Evolutionary conservation across 37 sponge, comb jelly and placozoan genomes (phyloP).

Genomic region (Hexactinellida sp.): DNA sequence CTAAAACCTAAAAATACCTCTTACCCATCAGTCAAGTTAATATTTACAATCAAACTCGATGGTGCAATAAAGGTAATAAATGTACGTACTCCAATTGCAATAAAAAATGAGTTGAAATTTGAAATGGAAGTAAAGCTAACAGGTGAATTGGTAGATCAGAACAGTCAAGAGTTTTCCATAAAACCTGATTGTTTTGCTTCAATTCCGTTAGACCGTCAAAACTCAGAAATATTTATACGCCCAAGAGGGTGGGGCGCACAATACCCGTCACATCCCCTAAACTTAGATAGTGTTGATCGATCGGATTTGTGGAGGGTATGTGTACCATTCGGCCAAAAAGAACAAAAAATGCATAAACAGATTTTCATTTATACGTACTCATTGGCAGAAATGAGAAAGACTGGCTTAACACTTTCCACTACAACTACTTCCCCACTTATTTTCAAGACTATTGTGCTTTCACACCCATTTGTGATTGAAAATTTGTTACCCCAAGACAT

Average conservation of each 20-base stretch:
- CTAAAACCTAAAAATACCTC: constrained; percentile 16
- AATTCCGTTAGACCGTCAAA: constrained; percentile 56
- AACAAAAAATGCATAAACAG: neutral
- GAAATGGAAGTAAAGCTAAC: constrained; percentile 41
- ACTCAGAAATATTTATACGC: constrained; percentile 38
- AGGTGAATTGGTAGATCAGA: neutral
- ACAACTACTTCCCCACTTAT: neutral
- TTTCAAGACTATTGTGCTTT: neutral
- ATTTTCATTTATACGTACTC: neutral
- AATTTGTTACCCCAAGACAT: neutral
- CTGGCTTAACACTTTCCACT: neutral
- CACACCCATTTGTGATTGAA: neutral
- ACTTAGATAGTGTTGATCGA: constrained; percentile 9
- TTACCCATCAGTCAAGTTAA: constrained; percentile 31
- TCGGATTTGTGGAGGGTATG: neutral
- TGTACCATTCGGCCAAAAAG: neutral
- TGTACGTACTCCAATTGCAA: constrained; percentile 63
- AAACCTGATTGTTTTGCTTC: constrained; percentile 31
- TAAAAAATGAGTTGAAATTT: constrained; percentile 54
- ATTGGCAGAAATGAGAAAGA: neutral
- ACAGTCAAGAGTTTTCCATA: neutral
- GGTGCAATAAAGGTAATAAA: constrained; percentile 71
- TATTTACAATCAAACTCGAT: constrained; percentile 65
- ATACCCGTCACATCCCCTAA: constrained; percentile 35
- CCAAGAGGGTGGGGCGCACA: constrained; percentile 57